Evolutionary conservation across 2,888 invertebrate species (phyloP).

Genomic region (Coenonympha glycerion): DNA sequence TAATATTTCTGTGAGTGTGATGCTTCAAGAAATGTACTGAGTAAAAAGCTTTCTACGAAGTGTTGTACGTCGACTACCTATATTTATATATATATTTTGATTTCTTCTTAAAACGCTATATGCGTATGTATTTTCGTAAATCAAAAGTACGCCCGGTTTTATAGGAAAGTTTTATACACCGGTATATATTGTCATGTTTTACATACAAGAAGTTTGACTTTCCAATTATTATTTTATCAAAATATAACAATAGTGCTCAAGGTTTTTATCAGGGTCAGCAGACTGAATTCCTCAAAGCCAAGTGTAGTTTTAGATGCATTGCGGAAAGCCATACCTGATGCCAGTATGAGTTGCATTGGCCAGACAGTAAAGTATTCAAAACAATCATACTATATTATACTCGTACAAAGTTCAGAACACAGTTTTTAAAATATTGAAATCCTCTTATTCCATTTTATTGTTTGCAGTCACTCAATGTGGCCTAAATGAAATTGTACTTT

Average conservation of each 20-base stretch:
- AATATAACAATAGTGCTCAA: neutral
- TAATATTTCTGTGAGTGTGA: neutral
- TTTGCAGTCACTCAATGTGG: no score
- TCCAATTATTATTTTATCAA: neutral
- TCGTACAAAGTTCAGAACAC: no score
- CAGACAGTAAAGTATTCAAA: neutral
- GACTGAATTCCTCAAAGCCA: slow-evolving; percentile 19
- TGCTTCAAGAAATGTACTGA: neutral
- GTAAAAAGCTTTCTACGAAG: neutral
- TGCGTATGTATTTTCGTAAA: no score
- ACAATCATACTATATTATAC: neutral
- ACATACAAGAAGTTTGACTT: neutral
- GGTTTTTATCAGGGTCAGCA: slow-evolving; percentile 8
- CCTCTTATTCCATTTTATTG: no score
- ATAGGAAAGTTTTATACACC: no score
- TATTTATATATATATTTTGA: no score
- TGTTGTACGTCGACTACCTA: neutral
- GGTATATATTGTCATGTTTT: no score
- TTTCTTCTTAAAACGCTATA: no score
- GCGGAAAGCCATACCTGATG: slow-evolving; percentile 29
- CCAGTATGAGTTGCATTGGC: neutral
- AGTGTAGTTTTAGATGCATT: slow-evolving; percentile 27
- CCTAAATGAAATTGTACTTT: no score
- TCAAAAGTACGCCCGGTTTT: no score
- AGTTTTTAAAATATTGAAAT: no score